Percentiles rank a stretch among this genome's conserved stretches.
phyloP scores from a whole-genome alignment of 2,113 vertebrate genomes.

The Australoheros scitulus region DNA sequence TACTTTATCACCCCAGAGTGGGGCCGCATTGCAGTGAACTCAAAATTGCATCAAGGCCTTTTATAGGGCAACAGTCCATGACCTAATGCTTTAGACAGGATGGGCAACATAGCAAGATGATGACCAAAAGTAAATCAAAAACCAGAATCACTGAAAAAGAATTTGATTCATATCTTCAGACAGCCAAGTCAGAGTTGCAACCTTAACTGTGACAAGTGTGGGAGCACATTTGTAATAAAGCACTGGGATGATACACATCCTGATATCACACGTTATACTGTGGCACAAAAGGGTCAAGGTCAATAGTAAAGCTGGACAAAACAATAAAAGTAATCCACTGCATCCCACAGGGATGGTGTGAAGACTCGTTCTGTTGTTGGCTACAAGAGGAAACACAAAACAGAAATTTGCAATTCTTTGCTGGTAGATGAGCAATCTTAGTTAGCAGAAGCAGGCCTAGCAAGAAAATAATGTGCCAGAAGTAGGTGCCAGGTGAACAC shows the following conservation, averaged over 20 bases:
- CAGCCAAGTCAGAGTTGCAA: background rate
- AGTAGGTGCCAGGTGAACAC: background rate
- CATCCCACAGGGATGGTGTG: background rate
- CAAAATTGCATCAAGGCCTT: background rate
- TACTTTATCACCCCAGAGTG: background rate
- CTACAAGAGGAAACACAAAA: too few species aligned
- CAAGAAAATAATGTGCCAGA: background rate
- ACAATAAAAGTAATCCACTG: background rate
- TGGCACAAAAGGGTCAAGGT: background rate
- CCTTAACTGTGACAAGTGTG: background rate
- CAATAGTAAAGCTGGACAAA: background rate
- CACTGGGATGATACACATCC: too few species aligned
- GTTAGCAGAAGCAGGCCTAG: background rate
- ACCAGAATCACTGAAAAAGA: background rate
- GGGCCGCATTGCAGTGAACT: background rate
- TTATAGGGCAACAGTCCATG: background rate
- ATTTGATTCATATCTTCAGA: background rate
- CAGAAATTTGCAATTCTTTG: background rate
- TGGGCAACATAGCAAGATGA: background rate
- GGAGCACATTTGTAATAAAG: background rate
- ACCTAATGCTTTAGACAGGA: background rate
- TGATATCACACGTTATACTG: too few species aligned
- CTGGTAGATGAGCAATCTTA: background rate
- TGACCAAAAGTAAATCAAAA: background rate
- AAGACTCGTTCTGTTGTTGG: background rate